Percentiles rank a stretch among this genome's conserved stretches.
phyloP scores from a whole-genome alignment of 2,888 invertebrate genomes.

The Achlya flavicornis region DNA sequence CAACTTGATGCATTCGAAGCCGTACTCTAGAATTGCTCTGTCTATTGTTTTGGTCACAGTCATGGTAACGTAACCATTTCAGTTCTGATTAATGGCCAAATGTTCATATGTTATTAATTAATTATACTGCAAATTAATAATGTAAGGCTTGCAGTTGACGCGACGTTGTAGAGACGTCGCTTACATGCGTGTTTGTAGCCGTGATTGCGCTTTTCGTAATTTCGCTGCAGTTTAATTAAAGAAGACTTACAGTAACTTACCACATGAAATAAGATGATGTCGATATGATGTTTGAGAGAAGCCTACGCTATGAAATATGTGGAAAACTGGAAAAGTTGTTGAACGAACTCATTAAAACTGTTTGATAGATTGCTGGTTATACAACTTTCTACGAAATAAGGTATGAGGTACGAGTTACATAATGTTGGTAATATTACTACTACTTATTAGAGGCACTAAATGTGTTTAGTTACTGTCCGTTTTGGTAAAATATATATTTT shows the following conservation, averaged over 20 bases:
- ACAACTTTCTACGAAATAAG: not conserved
- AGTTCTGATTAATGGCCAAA: slow-evolving; percentile 66
- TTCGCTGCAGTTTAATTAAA: slow-evolving; percentile 69
- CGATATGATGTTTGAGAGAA: slow-evolving; percentile 13
- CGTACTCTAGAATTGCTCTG: slow-evolving; percentile 24
- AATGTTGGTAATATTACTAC: no score
- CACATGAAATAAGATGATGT: not conserved
- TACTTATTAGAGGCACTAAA: not conserved
- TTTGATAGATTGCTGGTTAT: slow-evolving; percentile 25
- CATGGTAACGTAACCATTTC: slow-evolving; percentile 46
- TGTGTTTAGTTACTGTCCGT: not conserved
- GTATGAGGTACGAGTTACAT: no score
- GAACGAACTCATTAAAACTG: not conserved
- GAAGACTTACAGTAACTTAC: slow-evolving; percentile 63
- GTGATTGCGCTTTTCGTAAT: slow-evolving; percentile 55
- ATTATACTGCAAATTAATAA: slow-evolving; percentile 77
- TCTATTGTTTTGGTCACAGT: slow-evolving; percentile 23
- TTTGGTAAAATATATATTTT: not conserved
- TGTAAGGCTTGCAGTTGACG: slow-evolving; percentile 75
- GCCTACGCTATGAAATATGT: slow-evolving; percentile 12
- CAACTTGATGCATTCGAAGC: slow-evolving; percentile 32
- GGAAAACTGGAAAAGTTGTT: not conserved
- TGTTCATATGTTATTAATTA: slow-evolving; percentile 74
- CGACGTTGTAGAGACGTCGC: slow-evolving; percentile 54
- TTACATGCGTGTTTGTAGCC: slow-evolving; percentile 41